phyloP scores from a whole-genome alignment of 2,797 vertebrate genomes.

The Sylvia borin region DNA sequence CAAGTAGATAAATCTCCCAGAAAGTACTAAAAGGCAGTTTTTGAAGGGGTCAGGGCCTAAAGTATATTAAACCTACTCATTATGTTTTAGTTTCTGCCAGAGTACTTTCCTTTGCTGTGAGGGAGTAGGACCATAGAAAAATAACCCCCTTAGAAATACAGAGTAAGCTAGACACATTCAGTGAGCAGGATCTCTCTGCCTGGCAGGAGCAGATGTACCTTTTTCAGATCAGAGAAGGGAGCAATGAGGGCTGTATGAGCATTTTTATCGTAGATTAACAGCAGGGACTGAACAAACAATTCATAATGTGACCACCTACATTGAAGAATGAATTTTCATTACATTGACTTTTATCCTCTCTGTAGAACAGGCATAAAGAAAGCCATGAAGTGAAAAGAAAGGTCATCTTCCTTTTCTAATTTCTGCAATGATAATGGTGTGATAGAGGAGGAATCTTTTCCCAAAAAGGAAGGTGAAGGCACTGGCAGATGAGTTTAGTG shows the following conservation, averaged over 20 bases:
- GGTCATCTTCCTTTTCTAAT: not conserved
- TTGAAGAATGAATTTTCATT: not conserved
- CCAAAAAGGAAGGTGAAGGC: not conserved
- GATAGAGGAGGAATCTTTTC: not conserved
- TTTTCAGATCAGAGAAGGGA: not conserved
- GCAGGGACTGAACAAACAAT: not conserved
- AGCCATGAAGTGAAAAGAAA: not conserved
- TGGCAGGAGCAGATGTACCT: not conserved
- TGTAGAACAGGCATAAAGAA: not conserved
- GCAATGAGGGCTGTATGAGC: not conserved
- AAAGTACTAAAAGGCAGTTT: not conserved
- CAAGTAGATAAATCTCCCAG: not conserved
- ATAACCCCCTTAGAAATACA: not conserved
- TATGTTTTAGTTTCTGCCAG: not conserved
- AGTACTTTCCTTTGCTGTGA: not conserved
- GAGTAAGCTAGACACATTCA: not conserved
- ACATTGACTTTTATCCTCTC: not conserved
- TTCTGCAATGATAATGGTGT: not conserved
- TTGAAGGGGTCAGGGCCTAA: not conserved
- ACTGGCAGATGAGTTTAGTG: not conserved
- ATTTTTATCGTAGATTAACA: not conserved
- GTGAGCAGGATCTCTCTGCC: not conserved
- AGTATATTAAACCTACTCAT: not conserved
- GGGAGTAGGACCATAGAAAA: not conserved
- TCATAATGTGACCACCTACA: not conserved